phyloP scores from a whole-genome alignment of 2,888 invertebrate species.

The Lasioglossum calceatum region DNA sequence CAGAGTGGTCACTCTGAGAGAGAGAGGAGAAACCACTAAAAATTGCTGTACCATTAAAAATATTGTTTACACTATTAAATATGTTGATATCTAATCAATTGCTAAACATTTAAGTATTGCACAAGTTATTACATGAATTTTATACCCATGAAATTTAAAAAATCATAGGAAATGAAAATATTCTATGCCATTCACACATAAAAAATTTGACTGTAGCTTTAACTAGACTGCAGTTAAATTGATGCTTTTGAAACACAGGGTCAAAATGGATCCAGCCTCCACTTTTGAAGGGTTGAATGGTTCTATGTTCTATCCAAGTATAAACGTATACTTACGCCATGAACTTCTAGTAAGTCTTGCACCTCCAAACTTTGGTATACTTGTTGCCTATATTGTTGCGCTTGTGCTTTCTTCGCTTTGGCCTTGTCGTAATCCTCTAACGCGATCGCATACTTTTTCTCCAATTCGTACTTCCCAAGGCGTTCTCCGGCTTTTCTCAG shows the following conservation, averaged over 20 bases:
- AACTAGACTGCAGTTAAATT: too few relatives aligned
- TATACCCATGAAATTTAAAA: too few relatives aligned
- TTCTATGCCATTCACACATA: too few relatives aligned
- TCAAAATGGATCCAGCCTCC: neutral
- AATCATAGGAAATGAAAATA: too few relatives aligned
- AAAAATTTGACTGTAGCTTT: too few relatives aligned
- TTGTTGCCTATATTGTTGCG: slow-evolving; percentile 92
- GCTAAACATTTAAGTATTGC: too few relatives aligned
- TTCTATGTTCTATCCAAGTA: neutral
- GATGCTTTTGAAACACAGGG: neutral
- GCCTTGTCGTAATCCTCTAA: slow-evolving; percentile 97
- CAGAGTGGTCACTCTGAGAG: too few relatives aligned
- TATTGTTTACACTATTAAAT: too few relatives aligned
- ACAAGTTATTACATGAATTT: too few relatives aligned
- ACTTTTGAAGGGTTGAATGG: neutral
- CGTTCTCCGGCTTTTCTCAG: slow-evolving; percentile 94
- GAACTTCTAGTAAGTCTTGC: slow-evolving; percentile 91
- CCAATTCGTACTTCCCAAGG: slow-evolving; percentile 95
- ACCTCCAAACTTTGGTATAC: slow-evolving; percentile 91
- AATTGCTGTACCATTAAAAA: too few relatives aligned
- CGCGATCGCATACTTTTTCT: slow-evolving; percentile 96
- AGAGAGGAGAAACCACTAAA: too few relatives aligned
- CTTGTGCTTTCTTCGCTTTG: slow-evolving; percentile 94
- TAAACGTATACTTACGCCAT: slow-evolving; percentile 87
- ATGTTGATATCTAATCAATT: too few relatives aligned